These are phyloP conservation scores for Palloptera scutellata DNA, from an alignment of 2,888 invertebrate genomes.

Conservation along the genomic window DNA sequence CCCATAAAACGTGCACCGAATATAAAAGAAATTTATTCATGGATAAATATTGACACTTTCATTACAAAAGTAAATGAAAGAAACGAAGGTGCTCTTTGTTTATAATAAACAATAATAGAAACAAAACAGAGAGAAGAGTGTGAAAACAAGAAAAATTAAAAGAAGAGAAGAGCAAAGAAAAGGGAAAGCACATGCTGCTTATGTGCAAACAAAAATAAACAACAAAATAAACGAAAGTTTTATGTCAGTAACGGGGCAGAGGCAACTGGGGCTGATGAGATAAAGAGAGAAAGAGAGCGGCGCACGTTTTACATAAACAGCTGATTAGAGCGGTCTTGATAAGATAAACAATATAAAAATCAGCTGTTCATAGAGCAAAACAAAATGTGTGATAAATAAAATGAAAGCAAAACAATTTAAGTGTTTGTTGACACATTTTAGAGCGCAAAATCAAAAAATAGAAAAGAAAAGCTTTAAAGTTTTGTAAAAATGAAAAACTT, in stretches of 20 bases:
- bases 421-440: neutral
- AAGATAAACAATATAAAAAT: constrained; percentile 13
- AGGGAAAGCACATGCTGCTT: neutral
- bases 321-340: constrained; percentile 13
- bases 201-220: constrained; percentile 1
- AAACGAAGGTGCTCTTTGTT: too few relatives aligned
- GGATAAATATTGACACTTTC: too few relatives aligned
- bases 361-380: constrained; percentile 15
- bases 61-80: too few relatives aligned
- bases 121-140: too few relatives aligned
- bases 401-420: neutral
- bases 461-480: neutral
- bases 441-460: neutral
- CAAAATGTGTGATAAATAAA: constrained; percentile 10
- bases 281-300: neutral
- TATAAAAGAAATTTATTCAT: too few relatives aligned
- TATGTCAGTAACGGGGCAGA: neutral
- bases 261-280: constrained; percentile 7
- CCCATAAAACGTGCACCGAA: too few relatives aligned
- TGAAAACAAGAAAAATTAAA: too few relatives aligned
- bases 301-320: neutral
- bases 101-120: too few relatives aligned
- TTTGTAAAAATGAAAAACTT: neutral
- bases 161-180: too few relatives aligned
- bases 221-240: neutral